Conservation (phyloP, 2,888 invertebrate species). For the Sinelater perroti region DNA sequence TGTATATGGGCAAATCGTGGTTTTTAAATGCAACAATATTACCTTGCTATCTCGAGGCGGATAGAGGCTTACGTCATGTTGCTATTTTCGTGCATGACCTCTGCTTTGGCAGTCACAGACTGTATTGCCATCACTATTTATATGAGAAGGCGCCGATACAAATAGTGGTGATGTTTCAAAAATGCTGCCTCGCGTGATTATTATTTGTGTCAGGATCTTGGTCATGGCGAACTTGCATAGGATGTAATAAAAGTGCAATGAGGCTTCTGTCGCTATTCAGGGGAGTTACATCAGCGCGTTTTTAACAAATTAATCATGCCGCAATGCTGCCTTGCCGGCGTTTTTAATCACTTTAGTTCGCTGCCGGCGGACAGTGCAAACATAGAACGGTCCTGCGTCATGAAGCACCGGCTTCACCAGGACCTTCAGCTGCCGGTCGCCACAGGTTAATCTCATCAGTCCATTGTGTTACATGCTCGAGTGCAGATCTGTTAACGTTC, state of each 20-base stretch:
- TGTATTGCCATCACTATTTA: constrained; percentile 47
- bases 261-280: too few relatives aligned
- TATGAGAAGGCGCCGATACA: constrained; percentile 32
- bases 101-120: constrained; percentile 43
- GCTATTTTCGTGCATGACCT: constrained; percentile 48
- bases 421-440: not conserved
- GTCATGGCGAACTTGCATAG: too few relatives aligned
- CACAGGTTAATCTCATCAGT: constrained; percentile 27
- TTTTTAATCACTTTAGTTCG: too few relatives aligned
- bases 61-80: constrained; percentile 45
- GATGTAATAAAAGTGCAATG: too few relatives aligned
- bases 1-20: constrained; percentile 1
- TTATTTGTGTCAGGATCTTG: too few relatives aligned
- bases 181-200: constrained; percentile 9
- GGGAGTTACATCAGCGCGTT: too few relatives aligned
- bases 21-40: constrained; percentile 10
- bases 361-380: not conserved
- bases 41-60: not conserved
- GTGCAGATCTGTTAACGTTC: not conserved
- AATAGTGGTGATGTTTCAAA: not conserved
- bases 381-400: not conserved
- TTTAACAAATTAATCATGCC: too few relatives aligned
- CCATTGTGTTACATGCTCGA: constrained; percentile 1
- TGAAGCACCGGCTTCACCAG: constrained; percentile 4
- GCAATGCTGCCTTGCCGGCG: too few relatives aligned